Conservation (phyloP, 2,113 vertebrate genomes). For the Formicarius rufipectus region DNA sequence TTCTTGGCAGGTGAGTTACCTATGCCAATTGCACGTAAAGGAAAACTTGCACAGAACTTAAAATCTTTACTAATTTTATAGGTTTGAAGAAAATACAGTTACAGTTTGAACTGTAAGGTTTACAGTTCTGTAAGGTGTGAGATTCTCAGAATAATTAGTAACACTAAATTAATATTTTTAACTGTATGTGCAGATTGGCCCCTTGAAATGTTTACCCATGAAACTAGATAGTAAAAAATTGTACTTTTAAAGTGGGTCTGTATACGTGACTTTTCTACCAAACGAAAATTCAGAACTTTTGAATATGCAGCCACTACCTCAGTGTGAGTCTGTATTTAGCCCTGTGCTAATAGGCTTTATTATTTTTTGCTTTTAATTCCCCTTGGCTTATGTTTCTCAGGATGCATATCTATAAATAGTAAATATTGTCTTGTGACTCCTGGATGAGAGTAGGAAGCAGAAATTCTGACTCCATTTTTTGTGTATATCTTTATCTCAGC, state of each 20-base stretch:
- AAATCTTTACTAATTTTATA: neutral
- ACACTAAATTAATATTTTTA: neutral
- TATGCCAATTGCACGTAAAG: neutral
- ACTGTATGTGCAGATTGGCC: neutral
- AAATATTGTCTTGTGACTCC: neutral
- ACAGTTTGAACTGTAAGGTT: neutral
- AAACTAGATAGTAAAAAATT: neutral
- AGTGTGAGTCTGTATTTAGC: neutral
- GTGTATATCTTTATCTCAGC: neutral
- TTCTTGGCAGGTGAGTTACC: slow-evolving; percentile 88
- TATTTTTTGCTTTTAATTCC: neutral
- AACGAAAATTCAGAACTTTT: neutral
- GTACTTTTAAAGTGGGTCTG: neutral
- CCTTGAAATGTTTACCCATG: neutral
- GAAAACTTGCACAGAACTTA: neutral
- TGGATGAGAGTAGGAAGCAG: neutral
- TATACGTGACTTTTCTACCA: neutral
- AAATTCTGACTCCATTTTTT: neutral
- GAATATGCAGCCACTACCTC: neutral
- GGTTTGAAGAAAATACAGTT: neutral
- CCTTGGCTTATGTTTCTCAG: neutral
- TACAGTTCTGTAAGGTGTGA: too few relatives aligned
- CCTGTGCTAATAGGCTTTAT: neutral
- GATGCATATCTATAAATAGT: neutral
- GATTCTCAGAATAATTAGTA: neutral